Percentiles rank a stretch among this genome's conserved stretches.
phyloP scores from a whole-genome alignment of 1,140 invertebrate species.

The Drosophila bifasciata region DNA sequence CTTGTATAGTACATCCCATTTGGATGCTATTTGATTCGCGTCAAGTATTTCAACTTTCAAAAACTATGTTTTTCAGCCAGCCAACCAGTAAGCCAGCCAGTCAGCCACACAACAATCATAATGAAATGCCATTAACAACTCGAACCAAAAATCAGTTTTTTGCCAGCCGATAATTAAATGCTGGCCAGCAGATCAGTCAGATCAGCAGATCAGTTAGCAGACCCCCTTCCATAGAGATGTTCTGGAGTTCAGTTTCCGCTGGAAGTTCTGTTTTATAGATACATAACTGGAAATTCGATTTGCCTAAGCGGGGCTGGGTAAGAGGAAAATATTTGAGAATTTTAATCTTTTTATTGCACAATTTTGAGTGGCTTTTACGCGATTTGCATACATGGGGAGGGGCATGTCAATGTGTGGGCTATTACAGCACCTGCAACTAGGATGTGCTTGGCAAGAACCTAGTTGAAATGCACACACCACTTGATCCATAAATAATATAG shows the following conservation, averaged over 20 bases:
- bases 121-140: slow-evolving; percentile 57
- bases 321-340: slow-evolving; percentile 35
- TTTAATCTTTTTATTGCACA: slow-evolving; percentile 56
- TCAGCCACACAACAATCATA: slow-evolving; percentile 40
- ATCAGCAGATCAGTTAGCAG: slow-evolving; percentile 15
- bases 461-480: slow-evolving; percentile 50
- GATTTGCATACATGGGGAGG: slow-evolving; percentile 42
- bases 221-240: slow-evolving; percentile 4
- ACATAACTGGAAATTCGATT: slow-evolving; percentile 35
- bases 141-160: slow-evolving; percentile 57
- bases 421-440: slow-evolving; percentile 40
- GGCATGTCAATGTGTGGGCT: neutral
- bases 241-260: slow-evolving; percentile 25
- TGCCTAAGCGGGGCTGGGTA: slow-evolving; percentile 19
- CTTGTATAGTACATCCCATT: slow-evolving; percentile 16
- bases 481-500: slow-evolving; percentile 65
- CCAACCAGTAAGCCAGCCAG: slow-evolving; percentile 15
- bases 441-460: slow-evolving; percentile 47
- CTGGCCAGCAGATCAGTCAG: slow-evolving; percentile 13
- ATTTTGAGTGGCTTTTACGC: slow-evolving; percentile 24
- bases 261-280: slow-evolving; percentile 3
- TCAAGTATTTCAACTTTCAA: slow-evolving; percentile 82
- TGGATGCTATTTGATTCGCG: slow-evolving; percentile 47
- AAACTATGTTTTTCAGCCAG: slow-evolving; percentile 37
- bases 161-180: slow-evolving; percentile 56